Evolutionary conservation across 2,113 vertebrate species (phyloP).

Genomic region (Cathartes aura): DNA sequence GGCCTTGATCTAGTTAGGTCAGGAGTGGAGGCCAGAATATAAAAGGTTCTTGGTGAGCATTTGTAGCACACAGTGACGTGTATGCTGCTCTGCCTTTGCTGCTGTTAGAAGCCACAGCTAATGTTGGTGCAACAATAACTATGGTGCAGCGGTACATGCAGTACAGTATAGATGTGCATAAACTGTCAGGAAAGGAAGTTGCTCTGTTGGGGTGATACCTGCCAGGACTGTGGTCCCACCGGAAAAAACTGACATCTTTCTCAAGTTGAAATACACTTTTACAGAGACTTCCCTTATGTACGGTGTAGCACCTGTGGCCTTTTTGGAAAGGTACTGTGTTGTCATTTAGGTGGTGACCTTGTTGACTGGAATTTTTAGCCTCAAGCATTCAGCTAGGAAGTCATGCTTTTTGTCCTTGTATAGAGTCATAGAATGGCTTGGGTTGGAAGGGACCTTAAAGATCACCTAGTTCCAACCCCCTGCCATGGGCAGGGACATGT

Average conservation of each 20-base stretch:
- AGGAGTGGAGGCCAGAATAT: not conserved
- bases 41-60: fast-evolving
- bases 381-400: not conserved
- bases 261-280: not conserved
- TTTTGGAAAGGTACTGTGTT: not conserved
- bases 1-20: not conserved
- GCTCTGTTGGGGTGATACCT: not conserved
- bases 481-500: no score
- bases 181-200: not conserved
- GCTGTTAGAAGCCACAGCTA: not conserved
- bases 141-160: fast-evolving
- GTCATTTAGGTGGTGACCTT: not conserved
- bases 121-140: not conserved
- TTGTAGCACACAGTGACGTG: fast-evolving
- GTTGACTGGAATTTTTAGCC: not conserved
- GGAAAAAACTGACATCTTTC: not conserved
- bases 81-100: not conserved
- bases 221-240: not conserved
- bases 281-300: not conserved
- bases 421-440: no score
- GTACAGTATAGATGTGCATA: no score
- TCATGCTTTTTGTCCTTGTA: not conserved
- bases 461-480: no score
- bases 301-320: not conserved
- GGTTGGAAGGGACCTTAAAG: no score